Conservation (phyloP, 2,888 invertebrate species). For the Sphecodes monilicornis region DNA sequence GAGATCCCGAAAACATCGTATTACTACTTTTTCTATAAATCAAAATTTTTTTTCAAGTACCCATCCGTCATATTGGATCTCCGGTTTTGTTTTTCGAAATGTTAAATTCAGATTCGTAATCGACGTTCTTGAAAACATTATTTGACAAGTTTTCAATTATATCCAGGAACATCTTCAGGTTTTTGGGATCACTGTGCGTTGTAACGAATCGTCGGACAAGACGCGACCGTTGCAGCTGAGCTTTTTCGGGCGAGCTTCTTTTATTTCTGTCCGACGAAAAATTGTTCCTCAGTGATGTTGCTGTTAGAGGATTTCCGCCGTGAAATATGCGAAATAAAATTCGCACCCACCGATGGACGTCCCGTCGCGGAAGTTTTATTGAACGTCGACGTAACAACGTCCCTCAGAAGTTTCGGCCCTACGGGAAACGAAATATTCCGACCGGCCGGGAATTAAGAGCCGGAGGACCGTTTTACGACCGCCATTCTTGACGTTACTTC, state of each 20-base stretch:
- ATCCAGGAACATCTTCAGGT: too few relatives aligned
- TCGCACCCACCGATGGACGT: not conserved
- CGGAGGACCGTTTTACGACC: constrained; percentile 1
- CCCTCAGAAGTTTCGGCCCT: constrained; percentile 2
- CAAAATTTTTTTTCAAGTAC: too few relatives aligned
- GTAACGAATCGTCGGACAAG: not conserved
- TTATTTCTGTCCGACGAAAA: not conserved
- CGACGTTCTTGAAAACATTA: too few relatives aligned
- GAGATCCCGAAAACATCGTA: too few relatives aligned
- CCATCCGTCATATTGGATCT: too few relatives aligned
- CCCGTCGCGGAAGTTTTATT: not conserved
- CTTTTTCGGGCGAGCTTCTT: not conserved
- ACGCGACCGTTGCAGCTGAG: too few relatives aligned
- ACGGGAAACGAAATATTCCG: not conserved
- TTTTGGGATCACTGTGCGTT: too few relatives aligned
- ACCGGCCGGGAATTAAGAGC: not conserved
- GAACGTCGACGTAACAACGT: constrained; percentile 21
- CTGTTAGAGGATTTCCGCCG: not conserved
- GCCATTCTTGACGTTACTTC: constrained; percentile 12
- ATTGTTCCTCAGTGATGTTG: not conserved
- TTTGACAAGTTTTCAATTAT: too few relatives aligned
- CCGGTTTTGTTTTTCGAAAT: too few relatives aligned
- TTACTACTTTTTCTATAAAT: too few relatives aligned
- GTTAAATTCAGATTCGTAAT: too few relatives aligned
- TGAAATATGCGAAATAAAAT: not conserved